Percentiles rank a stretch among this genome's conserved stretches.
Evolutionary conservation across 2,888 invertebrate species (phyloP).

Genomic region (Plemyria rubiginata): DNA sequence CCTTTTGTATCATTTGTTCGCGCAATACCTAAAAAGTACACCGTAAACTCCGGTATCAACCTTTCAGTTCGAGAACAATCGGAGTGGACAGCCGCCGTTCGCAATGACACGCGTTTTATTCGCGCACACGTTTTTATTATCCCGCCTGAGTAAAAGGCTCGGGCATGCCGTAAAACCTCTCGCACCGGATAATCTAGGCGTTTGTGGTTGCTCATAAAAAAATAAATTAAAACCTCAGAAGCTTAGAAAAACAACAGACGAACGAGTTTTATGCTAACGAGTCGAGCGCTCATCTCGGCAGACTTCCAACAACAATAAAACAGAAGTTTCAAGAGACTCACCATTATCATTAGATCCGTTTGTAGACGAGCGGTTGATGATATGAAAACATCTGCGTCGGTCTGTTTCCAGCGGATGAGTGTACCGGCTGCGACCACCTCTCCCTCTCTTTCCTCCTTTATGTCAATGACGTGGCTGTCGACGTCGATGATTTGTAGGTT

Average conservation of each 20-base stretch:
- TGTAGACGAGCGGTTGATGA: constrained; percentile 67
- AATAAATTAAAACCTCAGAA: constrained; percentile 28
- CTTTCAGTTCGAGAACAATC: constrained; percentile 33
- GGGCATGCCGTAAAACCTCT: constrained; percentile 15
- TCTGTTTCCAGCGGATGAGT: constrained; percentile 67
- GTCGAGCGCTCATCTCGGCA: constrained; percentile 3
- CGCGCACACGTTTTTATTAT: constrained; percentile 24
- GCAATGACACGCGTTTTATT: constrained; percentile 24
- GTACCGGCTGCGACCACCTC: constrained; percentile 70
- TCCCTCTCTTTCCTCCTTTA: constrained; percentile 71
- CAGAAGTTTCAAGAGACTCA: constrained; percentile 47
- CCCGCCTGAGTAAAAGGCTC: constrained; percentile 18
- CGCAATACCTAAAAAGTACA: constrained; percentile 34
- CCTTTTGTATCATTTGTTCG: constrained; percentile 47
- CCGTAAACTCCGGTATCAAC: constrained; percentile 20
- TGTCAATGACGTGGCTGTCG: constrained; percentile 73
- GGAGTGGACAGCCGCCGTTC: constrained; percentile 10
- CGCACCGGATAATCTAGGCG: constrained; percentile 15
- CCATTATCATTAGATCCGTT: constrained; percentile 77
- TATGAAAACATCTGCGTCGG: constrained; percentile 67
- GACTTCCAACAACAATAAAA: constrained; percentile 26
- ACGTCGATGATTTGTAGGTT: constrained; percentile 77
- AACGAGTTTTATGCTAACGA: constrained; percentile 36
- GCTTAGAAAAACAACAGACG: constrained; percentile 28
- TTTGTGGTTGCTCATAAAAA: constrained; percentile 25